Conservation (phyloP, 2,113 vertebrate genomes). For the Oplegnathus fasciatus region DNA sequence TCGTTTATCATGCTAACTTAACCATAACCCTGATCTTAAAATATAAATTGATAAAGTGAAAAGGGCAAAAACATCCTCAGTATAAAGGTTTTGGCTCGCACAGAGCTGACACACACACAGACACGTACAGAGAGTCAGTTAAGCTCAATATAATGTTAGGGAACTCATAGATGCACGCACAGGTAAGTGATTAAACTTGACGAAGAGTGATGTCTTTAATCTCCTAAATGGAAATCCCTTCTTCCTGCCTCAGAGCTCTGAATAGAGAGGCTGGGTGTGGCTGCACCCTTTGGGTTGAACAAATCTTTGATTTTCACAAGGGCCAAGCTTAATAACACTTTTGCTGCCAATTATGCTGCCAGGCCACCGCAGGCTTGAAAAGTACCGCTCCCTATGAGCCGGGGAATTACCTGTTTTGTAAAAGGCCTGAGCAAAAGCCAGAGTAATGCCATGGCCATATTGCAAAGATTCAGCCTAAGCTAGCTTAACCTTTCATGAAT, state of each 20-base stretch:
- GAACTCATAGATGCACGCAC: conserved; percentile 25
- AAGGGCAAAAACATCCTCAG: background rate
- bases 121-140: background rate
- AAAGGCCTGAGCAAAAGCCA: conserved; percentile 23
- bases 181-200: conserved; percentile 51
- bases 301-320: conserved; percentile 61
- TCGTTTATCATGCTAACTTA: background rate
- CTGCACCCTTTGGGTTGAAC: conserved; percentile 38
- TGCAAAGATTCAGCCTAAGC: conserved; percentile 28
- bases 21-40: background rate
- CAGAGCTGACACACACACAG: background rate
- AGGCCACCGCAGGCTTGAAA: conserved; percentile 24
- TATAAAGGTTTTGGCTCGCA: background rate
- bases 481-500: conserved; percentile 33
- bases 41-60: background rate
- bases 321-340: conserved; percentile 46
- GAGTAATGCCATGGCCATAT: conserved; percentile 26
- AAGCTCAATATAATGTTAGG: background rate
- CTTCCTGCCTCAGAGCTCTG: conserved; percentile 27
- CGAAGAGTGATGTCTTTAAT: conserved; percentile 70
- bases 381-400: conserved; percentile 13
- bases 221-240: conserved; percentile 55
- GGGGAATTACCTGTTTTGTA: conserved; percentile 44
- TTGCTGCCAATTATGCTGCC: conserved; percentile 47
- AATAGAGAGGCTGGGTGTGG: background rate